Evolutionary conservation across 2,888 invertebrate species (phyloP).

Genomic region (Drosophila kanekoi): DNA sequence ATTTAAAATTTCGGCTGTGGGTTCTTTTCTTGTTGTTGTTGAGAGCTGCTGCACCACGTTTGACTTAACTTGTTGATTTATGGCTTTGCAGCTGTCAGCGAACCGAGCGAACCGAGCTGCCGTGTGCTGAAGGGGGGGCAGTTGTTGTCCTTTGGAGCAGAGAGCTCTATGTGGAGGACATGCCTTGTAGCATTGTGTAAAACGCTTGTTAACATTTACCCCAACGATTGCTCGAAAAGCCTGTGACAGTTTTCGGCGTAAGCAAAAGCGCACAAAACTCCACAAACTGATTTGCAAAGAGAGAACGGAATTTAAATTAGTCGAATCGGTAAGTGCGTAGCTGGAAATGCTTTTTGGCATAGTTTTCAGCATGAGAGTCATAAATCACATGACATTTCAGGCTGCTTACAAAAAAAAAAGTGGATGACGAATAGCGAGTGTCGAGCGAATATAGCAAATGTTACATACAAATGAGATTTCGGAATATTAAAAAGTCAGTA

Average conservation of each 20-base stretch:
- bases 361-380: slow-evolving; percentile 56
- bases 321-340: slow-evolving; percentile 66
- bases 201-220: slow-evolving; percentile 78
- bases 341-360: slow-evolving; percentile 71
- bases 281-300: slow-evolving; percentile 45
- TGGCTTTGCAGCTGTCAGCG: slow-evolving; percentile 76
- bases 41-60: slow-evolving; percentile 69
- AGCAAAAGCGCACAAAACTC: slow-evolving; percentile 41
- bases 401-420: slow-evolving; percentile 2
- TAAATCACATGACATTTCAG: slow-evolving; percentile 58
- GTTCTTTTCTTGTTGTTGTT: slow-evolving; percentile 19
- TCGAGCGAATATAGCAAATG: slow-evolving; percentile 10
- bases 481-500: background rate
- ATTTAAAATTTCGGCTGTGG: slow-evolving; percentile 60
- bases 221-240: slow-evolving; percentile 39
- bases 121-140: slow-evolving; percentile 54
- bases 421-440: slow-evolving; percentile 36
- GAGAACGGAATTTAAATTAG: slow-evolving; percentile 72
- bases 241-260: slow-evolving; percentile 55
- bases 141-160: slow-evolving; percentile 21
- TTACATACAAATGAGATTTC: slow-evolving; percentile 14
- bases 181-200: slow-evolving; percentile 73
- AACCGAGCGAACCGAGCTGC: slow-evolving; percentile 57
- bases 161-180: slow-evolving; percentile 32
- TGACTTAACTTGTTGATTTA: slow-evolving; percentile 82